These are phyloP conservation scores for Ichneumoninae sp. DNA, from an alignment of 2,888 invertebrate species.

Conservation along the genomic window DNA sequence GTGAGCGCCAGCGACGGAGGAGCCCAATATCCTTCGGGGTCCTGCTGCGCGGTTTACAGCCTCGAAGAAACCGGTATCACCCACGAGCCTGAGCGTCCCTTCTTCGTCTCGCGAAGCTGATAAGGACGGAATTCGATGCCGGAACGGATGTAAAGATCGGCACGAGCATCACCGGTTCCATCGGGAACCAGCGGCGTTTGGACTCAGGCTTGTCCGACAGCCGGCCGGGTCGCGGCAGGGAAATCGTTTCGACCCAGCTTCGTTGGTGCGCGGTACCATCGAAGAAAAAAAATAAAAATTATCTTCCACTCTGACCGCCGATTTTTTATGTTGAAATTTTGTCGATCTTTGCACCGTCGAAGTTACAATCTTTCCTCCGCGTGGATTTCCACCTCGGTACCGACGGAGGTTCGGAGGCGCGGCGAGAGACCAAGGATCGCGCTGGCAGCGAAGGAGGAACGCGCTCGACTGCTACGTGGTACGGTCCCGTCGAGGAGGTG, in stretches of 20 bases:
- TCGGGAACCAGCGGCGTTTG: not conserved
- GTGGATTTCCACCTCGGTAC: not conserved
- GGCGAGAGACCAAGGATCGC: slow-evolving; percentile 33
- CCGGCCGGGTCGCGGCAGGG: not conserved
- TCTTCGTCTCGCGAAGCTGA: slow-evolving; percentile 37
- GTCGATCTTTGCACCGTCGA: not conserved
- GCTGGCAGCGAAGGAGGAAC: slow-evolving; percentile 71
- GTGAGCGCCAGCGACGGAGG: slow-evolving; percentile 31
- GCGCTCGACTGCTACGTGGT: slow-evolving; percentile 70
- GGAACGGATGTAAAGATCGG: not conserved
- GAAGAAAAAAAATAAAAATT: not conserved
- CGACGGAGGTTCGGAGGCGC: slow-evolving; percentile 21
- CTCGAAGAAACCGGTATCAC: slow-evolving; percentile 66
- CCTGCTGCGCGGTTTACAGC: slow-evolving; percentile 60
- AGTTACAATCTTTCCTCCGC: not conserved
- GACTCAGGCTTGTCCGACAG: not conserved
- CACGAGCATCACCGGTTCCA: slow-evolving; percentile 7
- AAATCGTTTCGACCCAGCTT: not conserved
- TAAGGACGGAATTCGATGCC: slow-evolving; percentile 21
- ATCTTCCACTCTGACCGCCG: not conserved
- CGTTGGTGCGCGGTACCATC: not conserved
- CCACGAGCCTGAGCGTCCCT: slow-evolving; percentile 56
- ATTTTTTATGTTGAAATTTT: not conserved
- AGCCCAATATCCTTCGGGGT: slow-evolving; percentile 62
- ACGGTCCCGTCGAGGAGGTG: slow-evolving; percentile 69